Evolutionary conservation across 64 coral and sea anemone genomes (phyloP).

Genomic region (Montipora efflorescens): DNA sequence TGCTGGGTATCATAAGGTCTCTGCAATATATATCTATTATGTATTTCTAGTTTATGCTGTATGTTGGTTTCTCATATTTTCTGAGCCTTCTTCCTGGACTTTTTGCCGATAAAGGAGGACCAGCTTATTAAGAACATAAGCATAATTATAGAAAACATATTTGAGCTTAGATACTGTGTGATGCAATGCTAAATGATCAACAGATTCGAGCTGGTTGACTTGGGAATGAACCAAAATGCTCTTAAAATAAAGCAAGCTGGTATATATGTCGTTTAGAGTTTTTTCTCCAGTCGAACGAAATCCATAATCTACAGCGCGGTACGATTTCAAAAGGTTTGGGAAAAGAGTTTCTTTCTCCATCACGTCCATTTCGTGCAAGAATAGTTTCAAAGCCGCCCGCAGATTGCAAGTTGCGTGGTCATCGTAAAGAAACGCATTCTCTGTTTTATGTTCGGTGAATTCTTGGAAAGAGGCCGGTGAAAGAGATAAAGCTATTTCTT

Average conservation of each 20-base stretch:
- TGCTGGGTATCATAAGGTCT: no score
- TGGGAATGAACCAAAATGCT: neutral
- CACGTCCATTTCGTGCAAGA: neutral
- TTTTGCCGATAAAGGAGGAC: neutral
- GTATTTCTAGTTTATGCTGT: no score
- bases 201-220: neutral
- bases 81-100: neutral
- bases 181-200: neutral
- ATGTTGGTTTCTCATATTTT: no score
- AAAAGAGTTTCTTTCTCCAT: conserved; percentile 20
- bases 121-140: neutral
- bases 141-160: neutral
- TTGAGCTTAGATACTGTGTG: neutral
- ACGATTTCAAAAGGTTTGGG: conserved; percentile 18
- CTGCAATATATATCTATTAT: no score
- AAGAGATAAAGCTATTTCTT: conserved; percentile 16
- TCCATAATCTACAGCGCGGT: conserved; percentile 2
- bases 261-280: conserved; percentile 11
- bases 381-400: neutral
- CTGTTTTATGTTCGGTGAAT: neutral
- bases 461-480: conserved; percentile 37
- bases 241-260: neutral
- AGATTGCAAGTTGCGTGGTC: conserved; percentile 8
- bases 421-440: neutral
- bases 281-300: neutral